Evolutionary conservation across 2,888 invertebrate species (phyloP), one percentile per base, ranked within the genome.

Genomic region (Epiblema foenella): DNA sequence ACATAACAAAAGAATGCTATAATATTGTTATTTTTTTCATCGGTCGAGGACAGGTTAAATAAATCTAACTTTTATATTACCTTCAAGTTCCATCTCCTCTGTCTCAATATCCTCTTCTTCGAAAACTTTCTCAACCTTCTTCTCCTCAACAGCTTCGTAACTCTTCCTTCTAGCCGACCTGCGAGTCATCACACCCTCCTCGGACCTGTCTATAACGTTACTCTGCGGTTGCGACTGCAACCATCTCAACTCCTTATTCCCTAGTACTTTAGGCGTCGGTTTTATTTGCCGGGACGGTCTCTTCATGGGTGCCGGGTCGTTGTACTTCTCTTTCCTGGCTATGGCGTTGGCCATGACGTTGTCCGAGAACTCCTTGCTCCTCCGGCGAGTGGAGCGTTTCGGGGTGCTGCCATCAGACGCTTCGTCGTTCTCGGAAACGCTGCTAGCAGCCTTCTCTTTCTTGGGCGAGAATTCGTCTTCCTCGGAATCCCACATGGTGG

Each of bases 251-350:
- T 95, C 95, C 78, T 95, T 94, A 81, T 96, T 95, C 24, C 95
- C 95, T 29, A 96, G 86, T 58, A 95, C 94, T 84, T 96, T 96
- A 9, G 95, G 94, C 3, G 96, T 96, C 9, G 95, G 95, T 81
- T 96, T 96, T 66, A 96, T 94, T 68, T 95, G 93, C 5, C 95
- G 91, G 0, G 90, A 89, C 10, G 87, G 75, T 17, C 92, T 79
- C 68, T 88, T 88, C 1, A 79, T 75, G 15, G 90, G 86, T 56
- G 76, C 80, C 5, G 90, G 81, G 77, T 94, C 94, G 77, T 95
- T 95, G 78, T 95, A 96, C 77, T 96, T 96, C 82, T 96, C 96
- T 82, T 96, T 96, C 15, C 96, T 92, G 0, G 96, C 96, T 78
- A 96, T 96, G 11, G 96, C 96, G 85, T 94, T 95, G 74, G 96